Evolutionary conservation across 1,140 invertebrate species (phyloP), one percentile per base, ranked within the genome.

Genomic region (Apis dorsata): DNA sequence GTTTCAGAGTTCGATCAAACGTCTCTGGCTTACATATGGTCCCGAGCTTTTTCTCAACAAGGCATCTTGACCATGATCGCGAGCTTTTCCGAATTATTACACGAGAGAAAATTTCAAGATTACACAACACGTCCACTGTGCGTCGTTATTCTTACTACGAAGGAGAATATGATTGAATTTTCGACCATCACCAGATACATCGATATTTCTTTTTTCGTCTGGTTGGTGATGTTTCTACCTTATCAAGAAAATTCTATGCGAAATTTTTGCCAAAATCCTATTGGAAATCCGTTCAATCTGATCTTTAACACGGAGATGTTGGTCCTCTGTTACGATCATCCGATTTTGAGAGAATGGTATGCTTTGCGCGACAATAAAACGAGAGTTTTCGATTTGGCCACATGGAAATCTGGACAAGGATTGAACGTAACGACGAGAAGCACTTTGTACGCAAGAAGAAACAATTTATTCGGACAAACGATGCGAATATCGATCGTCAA

Each of bases 171-270:
- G 19, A 49, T 34, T 1, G 70, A 89, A 59, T 91, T 91, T 49
- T 28, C 21, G 1, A 57, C 49, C 49, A 70, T 15, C 11, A 88
- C 82, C 9, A 72, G 17, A 34, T 44, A 66, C 2, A 62, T 90
- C 60, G 75, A 90, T 73, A 87, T 88, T 19, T 86, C 81, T 1
- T 85, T 75, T 5, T 75, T 85, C 53, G 60, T 71, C 2, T 91
- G 91, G 91, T 34, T 91, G 8, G 55, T 91, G 10, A 44, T 90
- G n/a, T 91, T 91, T 44, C 60, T 84, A 13, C 81, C 78, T 2
- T 55, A 72, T 10, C 8, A 28, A 7, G 68, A 60, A 1, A 55
- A 63, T 24, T 49, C 74, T 0, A n/a, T 86, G n/a, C 51, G 75
- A 15, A 3, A 70, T 17, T 62, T 84, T 63, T 91, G 90, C 65